Conservation (phyloP, 2,113 vertebrate genomes). For the Xyrauchen texanus region DNA sequence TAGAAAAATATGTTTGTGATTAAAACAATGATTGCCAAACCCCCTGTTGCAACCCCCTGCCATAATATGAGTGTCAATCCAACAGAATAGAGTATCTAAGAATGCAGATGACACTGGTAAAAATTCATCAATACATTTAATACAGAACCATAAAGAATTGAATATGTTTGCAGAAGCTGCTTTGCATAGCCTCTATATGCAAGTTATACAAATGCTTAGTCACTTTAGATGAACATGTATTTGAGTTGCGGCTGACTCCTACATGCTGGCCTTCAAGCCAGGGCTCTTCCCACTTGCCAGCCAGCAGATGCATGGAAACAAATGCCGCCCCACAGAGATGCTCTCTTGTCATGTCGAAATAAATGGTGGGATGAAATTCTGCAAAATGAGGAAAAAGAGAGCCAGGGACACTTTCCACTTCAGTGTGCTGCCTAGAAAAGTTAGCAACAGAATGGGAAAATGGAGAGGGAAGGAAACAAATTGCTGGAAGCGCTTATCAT, state of each 20-base stretch:
- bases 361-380: slow-evolving; percentile 52
- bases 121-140: too few species aligned
- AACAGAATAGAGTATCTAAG: too few species aligned
- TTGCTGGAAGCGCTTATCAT: slow-evolving; percentile 52
- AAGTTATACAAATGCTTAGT: not conserved
- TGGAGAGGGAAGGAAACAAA: slow-evolving; percentile 22
- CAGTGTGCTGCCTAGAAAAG: slow-evolving; percentile 59
- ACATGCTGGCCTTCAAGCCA: slow-evolving; percentile 61
- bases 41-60: too few species aligned
- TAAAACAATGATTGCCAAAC: too few species aligned
- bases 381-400: slow-evolving; percentile 59
- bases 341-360: slow-evolving; percentile 38
- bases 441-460: slow-evolving; percentile 27
- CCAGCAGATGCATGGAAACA: slow-evolving; percentile 51
- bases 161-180: not conserved
- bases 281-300: slow-evolving; percentile 63
- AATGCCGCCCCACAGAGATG: slow-evolving; percentile 29
- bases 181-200: slow-evolving; percentile 21
- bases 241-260: slow-evolving; percentile 54
- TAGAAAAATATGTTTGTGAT: too few species aligned
- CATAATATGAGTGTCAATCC: too few species aligned
- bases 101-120: too few species aligned
- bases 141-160: not conserved
- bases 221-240: not conserved
- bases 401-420: slow-evolving; percentile 65